Base-by-base conservation (phyloP, 2,888 invertebrate species). In the Gastracanthus pulcherrimus region DNA sequence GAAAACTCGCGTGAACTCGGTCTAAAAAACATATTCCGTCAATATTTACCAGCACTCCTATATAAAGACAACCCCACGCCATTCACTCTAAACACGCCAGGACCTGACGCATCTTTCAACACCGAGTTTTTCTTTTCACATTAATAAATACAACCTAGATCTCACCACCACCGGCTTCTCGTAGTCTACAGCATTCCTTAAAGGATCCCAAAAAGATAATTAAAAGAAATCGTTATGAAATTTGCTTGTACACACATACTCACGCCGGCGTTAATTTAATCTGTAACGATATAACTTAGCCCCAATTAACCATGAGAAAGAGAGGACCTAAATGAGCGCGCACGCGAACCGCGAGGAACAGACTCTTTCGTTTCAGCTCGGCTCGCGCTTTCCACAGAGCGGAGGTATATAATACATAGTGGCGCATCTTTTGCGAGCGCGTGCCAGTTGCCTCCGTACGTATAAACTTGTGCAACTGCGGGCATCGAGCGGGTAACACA, bases 241-340 rank as follows among this genome's bases (percentile, higher is more conserved):
- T 74, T 79, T n/a, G 11, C 58, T 45, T 3, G 19, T 38, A 11
- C 51, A 36, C 71, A 26, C 51, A 36, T n/a, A 23, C 3, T 29
- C 51, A 45, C 64, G n/a, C 45, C 6, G 7, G 38, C 36, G 26
- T 80, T 74, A 74, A 75, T 80, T 75, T 55, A 80, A 80, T 80
- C 70, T 70, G 76, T 80, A 76, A 64, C 75, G 75, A 76, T 80
- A 70, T 69, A 80, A 76, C 38, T 75, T 64, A 60, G 74, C 29
- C 70, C 55, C 80, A 80, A 80, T 80, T 80, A 70, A 36, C 19
- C 75, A 70, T 75, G 75, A 70, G 80, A 80, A 80, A 69, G 45
- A 23, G 23, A 80, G 67, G 74, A 74, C 67, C 79, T 80, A 34
- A 80, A 80, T 80, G 55, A 58, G 45, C 55, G 45, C 16, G n/a